Percentiles rank a stretch among this genome's conserved stretches.
phyloP scores from a whole-genome alignment of 2,888 invertebrate genomes.

The Arrhopalites spinosus region DNA sequence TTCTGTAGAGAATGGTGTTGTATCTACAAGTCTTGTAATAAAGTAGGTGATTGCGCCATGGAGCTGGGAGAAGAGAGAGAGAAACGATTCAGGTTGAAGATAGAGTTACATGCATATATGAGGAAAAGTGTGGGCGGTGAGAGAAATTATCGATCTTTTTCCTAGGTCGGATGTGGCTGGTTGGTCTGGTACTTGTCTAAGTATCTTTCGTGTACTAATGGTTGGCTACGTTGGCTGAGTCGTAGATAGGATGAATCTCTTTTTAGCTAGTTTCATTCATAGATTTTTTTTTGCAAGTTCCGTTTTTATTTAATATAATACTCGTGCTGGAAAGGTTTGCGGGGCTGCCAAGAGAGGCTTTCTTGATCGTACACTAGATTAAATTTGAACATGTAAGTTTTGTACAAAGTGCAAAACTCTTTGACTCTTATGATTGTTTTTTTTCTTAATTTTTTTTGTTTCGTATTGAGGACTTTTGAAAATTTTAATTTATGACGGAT shows the following conservation, averaged over 20 bases:
- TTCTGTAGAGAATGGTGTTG: neutral
- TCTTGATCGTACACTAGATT: too few species aligned
- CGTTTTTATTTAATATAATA: neutral
- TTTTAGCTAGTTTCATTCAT: too few species aligned
- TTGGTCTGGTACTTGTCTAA: neutral
- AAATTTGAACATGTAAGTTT: too few species aligned
- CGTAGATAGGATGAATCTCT: constrained; percentile 1
- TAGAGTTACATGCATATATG: neutral
- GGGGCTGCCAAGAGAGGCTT: too few species aligned
- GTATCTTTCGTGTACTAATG: neutral
- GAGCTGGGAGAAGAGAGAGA: too few species aligned
- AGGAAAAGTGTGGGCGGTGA: constrained; percentile 35
- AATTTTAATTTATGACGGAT: too few species aligned
- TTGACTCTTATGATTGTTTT: too few species aligned
- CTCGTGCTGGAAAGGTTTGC: too few species aligned
- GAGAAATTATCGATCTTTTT: constrained; percentile 30
- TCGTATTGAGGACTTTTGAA: too few species aligned
- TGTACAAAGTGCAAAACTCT: too few species aligned
- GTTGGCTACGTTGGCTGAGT: neutral
- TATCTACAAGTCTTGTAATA: neutral
- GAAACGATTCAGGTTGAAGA: neutral
- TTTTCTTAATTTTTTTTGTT: too few species aligned
- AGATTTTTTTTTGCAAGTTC: neutral
- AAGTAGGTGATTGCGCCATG: too few species aligned
- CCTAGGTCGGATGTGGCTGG: constrained; percentile 13